Percentiles rank a stretch among this genome's conserved stretches.
Conservation (phyloP, 2,113 vertebrate species). For the Hemibagrus wyckioides region DNA sequence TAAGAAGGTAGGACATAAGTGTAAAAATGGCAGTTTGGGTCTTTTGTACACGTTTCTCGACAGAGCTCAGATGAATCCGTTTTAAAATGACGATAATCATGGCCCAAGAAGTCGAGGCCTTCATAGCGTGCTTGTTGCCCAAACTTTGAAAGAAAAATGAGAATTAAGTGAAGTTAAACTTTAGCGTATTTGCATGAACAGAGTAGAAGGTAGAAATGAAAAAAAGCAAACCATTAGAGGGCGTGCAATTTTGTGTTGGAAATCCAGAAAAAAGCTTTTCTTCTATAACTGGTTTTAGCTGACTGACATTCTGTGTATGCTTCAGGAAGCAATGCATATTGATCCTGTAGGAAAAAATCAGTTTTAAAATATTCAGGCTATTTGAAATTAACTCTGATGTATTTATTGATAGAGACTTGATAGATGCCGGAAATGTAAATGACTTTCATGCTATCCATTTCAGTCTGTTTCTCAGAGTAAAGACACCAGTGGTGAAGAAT, state of each 20-base stretch:
- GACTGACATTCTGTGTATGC: neutral
- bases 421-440: too few species aligned
- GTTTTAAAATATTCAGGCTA: neutral
- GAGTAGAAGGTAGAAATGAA: too few species aligned
- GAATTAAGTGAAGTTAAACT: neutral
- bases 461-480: too few species aligned
- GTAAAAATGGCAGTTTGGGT: too few species aligned
- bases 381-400: too few species aligned
- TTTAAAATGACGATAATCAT: neutral
- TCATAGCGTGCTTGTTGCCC: neutral
- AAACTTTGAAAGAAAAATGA: neutral
- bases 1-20: too few species aligned
- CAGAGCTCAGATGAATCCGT: too few species aligned
- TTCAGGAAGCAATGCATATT: constrained; percentile 41
- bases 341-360: neutral
- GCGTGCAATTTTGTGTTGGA: constrained; percentile 19
- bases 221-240: neutral
- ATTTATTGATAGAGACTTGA: too few species aligned
- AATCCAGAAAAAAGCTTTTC: constrained; percentile 26
- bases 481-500: too few species aligned
- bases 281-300: neutral
- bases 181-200: neutral
- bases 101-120: neutral
- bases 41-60: too few species aligned
- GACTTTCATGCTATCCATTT: too few species aligned